A percentile compares a stretch with the other conserved stretches of the same genome.
Conservation (phyloP, 2,113 vertebrate genomes). For the Onychorhynchus coronatus region DNA sequence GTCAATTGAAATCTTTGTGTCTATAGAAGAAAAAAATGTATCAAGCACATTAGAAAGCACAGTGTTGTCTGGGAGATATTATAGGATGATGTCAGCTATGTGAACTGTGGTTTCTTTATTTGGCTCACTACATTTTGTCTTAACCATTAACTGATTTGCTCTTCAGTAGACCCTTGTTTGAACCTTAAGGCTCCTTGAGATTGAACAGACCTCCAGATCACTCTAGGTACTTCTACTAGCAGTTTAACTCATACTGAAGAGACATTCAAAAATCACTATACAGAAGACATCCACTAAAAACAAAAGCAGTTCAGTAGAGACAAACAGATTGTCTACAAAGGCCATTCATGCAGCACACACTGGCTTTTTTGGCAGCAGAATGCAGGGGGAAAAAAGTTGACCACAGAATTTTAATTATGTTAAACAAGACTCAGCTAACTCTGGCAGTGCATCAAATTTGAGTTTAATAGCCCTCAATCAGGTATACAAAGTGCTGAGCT, state of each 20-base stretch:
- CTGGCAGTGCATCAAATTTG: slow-evolving; percentile 31
- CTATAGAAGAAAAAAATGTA: slow-evolving; percentile 19
- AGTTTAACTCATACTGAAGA: slow-evolving; percentile 69
- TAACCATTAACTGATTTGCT: slow-evolving; percentile 72
- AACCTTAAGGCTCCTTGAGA: slow-evolving; percentile 73
- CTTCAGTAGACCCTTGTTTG: slow-evolving; percentile 63
- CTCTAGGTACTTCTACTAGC: slow-evolving; percentile 64
- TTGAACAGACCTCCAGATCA: slow-evolving; percentile 70
- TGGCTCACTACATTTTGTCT: slow-evolving; percentile 69
- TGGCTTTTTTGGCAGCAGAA: slow-evolving; percentile 43
- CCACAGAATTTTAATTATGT: slow-evolving; percentile 69
- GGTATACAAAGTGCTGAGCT: slow-evolving; percentile 34
- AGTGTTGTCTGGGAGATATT: slow-evolving; percentile 73
- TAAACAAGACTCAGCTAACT: slow-evolving; percentile 51
- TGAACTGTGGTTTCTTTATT: slow-evolving; percentile 76
- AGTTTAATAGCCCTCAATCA: slow-evolving; percentile 53
- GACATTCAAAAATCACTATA: slow-evolving; percentile 70
- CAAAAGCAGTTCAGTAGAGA: slow-evolving; percentile 67
- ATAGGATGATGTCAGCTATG: slow-evolving; percentile 73
- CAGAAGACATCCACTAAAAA: slow-evolving; percentile 52
- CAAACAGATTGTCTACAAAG: slow-evolving; percentile 64
- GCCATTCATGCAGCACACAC: slow-evolving; percentile 36
- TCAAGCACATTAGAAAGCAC: slow-evolving; percentile 56
- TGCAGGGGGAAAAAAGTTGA: background rate
- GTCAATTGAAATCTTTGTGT: slow-evolving; percentile 68